Evolutionary conservation across 2,888 invertebrate genomes (phyloP).

Genomic region (Smittia aterrima): DNA sequence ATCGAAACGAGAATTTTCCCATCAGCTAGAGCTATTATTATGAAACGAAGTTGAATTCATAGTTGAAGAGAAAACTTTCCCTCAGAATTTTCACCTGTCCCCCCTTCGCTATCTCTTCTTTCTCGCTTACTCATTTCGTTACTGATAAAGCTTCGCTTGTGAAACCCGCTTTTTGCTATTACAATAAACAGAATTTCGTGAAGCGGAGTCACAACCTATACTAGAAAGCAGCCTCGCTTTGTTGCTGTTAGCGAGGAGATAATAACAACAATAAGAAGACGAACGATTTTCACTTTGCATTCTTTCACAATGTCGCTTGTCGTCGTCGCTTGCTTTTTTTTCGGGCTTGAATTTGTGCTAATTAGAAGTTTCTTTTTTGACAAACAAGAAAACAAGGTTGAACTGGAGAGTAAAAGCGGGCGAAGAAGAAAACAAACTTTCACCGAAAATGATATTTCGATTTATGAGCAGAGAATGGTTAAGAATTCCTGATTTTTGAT

Average conservation of each 20-base stretch:
- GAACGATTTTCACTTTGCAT: conserved; percentile 40
- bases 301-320: conserved; percentile 34
- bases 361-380: conserved; percentile 41
- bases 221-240: conserved; percentile 37
- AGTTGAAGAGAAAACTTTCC: conserved; percentile 34
- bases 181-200: conserved; percentile 27
- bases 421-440: conserved; percentile 15
- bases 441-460: not conserved
- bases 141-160: conserved; percentile 5
- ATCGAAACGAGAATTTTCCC: conserved; percentile 28
- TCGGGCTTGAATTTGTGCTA: conserved; percentile 35
- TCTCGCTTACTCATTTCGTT: not conserved
- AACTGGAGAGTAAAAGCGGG: not conserved
- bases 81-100: conserved; percentile 41
- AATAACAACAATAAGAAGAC: conserved; percentile 27
- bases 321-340: not conserved
- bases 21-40: conserved; percentile 22
- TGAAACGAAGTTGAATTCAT: conserved; percentile 20
- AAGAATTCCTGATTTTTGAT: no score
- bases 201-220: conserved; percentile 2
- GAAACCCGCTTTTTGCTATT: conserved; percentile 25
- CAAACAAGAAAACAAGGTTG: conserved; percentile 10
- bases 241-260: conserved; percentile 8
- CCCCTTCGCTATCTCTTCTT: conserved; percentile 1
- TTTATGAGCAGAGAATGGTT: no score